Evolutionary conservation across 1,140 invertebrate genomes (phyloP), one percentile per base, ranked within the genome.

Genomic region (Diabrotica undecimpunctata): DNA sequence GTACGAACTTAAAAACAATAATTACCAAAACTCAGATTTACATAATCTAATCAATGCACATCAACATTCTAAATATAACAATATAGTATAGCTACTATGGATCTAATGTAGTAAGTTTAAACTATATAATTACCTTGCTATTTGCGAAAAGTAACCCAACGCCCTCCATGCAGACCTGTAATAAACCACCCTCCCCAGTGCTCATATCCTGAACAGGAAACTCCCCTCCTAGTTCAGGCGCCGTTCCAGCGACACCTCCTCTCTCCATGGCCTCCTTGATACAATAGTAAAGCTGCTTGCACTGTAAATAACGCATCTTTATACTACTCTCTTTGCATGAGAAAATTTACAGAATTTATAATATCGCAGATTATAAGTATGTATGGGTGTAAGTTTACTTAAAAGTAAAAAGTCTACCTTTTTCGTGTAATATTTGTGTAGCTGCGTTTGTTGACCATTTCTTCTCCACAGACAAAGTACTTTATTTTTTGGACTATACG

Each of bases 141-240:
- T 97, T 96, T 70, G 95, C 96, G 84, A 99, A 98, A 66, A 98
- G 90, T 66, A 99, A 88, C 70, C 95, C 95, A 74, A 99, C 95
- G 72, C 97, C 97, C 83, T 99, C 97, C 87, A 99, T 96, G 85
- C 96, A 98, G 74, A 99, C 96, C 87, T 98, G 96, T 62, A 99
- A 88, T 39, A 99, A 86, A 9, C 97, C 97, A 57, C 97, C 96
- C 82, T 98, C 94, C 35, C 95, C 95, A 4, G 95, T 94, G 73
- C 90, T 90, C 84, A 98, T 90, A 80, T 99, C 97, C 78, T 97
- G 95, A 25, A 99, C 93, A 0, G 97, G 96, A 82, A 99, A 99
- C 82, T 99, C 97, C 5, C 97, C 97, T 11, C 97, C 97, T 11
- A 99, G 84, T 79, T 98, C 97, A 75, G 79, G 90, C 81, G 76